Percentiles rank a stretch among this genome's conserved stretches.
These are phyloP conservation scores for Holacanthella duospinosa DNA, from an alignment of 2,888 invertebrate genomes.

Conservation along the genomic window DNA sequence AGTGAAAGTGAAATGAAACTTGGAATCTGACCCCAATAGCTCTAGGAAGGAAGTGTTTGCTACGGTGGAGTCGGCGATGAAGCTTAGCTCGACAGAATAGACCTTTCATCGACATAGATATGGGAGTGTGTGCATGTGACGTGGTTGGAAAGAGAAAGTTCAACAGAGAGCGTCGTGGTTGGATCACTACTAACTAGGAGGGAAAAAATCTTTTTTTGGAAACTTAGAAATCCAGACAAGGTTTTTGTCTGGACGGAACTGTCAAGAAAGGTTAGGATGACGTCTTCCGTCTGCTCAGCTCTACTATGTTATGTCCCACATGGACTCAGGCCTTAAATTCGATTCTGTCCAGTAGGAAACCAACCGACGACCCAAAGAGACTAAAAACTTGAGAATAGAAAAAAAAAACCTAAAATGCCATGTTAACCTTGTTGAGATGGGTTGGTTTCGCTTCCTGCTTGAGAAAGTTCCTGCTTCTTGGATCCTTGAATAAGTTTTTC, in stretches of 20 bases:
- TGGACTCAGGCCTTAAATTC: neutral
- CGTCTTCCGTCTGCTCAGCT: neutral
- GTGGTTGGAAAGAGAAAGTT: neutral
- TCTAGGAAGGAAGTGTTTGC: neutral
- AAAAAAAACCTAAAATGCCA: no score
- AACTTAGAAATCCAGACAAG: neutral
- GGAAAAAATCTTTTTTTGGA: neutral
- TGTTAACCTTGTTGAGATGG: no score
- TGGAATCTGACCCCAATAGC: neutral
- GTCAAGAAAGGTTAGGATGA: neutral
- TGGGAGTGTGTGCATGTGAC: slow-evolving; percentile 1
- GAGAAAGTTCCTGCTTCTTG: neutral
- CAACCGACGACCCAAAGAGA: neutral
- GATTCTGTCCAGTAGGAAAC: neutral
- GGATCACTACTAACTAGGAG: no score
- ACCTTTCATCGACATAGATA: neutral
- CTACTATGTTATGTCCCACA: neutral
- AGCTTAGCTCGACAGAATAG: neutral
- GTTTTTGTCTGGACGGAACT: neutral
- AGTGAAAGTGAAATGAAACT: neutral
- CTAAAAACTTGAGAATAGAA: no score
- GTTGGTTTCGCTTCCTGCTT: neutral
- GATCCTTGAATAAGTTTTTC: neutral
- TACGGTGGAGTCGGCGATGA: neutral
- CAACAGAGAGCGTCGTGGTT: neutral